These are phyloP conservation scores for Serripes groenlandicus DNA, from an alignment of 2,888 invertebrate species.

Conservation along the genomic window DNA sequence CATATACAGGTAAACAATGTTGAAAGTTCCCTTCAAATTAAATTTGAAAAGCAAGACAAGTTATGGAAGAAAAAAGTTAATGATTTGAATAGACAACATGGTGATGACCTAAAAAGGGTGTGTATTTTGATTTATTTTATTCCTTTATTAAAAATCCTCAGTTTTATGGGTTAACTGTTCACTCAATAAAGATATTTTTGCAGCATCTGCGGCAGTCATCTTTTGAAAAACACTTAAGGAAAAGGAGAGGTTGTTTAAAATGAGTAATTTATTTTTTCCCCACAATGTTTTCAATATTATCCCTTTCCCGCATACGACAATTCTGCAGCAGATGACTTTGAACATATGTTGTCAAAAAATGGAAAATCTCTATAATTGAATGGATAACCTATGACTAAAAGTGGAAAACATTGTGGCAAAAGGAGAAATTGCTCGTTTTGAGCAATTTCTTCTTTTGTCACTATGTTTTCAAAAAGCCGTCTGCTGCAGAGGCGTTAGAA, in stretches of 20 bases:
- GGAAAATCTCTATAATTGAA: too few species aligned
- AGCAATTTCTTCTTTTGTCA: not conserved
- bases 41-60: slow-evolving; percentile 68
- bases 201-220: not conserved
- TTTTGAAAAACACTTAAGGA: not conserved
- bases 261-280: not conserved
- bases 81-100: slow-evolving; percentile 72
- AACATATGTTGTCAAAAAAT: too few species aligned
- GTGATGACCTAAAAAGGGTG: slow-evolving; percentile 73
- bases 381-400: not conserved
- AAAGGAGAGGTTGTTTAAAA: not conserved
- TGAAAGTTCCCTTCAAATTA: slow-evolving; percentile 56
- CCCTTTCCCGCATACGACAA: too few species aligned
- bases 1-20: slow-evolving; percentile 59
- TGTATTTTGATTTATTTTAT: not conserved
- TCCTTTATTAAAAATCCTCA: too few species aligned
- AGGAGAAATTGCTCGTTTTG: not conserved
- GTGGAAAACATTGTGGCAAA: too few species aligned
- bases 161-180: too few species aligned
- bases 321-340: too few species aligned
- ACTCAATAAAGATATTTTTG: not conserved
- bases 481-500: not conserved
- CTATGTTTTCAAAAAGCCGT: not conserved
- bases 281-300: not conserved
- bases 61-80: slow-evolving; percentile 76